Evolutionary conservation across 2,888 invertebrate species (phyloP).

Genomic region (Scrobipalpa atriplicella): DNA sequence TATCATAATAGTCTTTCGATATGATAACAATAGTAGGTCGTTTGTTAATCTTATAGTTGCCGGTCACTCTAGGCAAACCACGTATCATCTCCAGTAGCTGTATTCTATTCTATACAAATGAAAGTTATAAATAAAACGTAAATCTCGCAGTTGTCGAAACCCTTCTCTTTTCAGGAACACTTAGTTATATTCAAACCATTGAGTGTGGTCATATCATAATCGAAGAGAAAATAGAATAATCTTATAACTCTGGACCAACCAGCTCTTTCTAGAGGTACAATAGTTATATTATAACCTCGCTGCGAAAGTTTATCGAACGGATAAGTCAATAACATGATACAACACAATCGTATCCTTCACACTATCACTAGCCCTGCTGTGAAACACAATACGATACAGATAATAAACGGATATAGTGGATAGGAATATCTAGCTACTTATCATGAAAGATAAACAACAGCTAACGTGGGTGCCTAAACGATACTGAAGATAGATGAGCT

Average conservation of each 20-base stretch:
- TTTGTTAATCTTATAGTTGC: background rate
- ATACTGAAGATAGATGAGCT: background rate
- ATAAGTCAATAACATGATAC: constrained; percentile 25
- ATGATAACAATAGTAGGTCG: background rate
- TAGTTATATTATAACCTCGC: background rate
- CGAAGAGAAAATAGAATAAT: too few species aligned
- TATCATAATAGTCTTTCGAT: background rate
- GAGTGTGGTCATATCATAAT: too few species aligned
- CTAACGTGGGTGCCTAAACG: constrained; percentile 5
- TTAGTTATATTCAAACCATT: too few species aligned
- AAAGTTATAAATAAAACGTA: too few species aligned
- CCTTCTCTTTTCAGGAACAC: too few species aligned
- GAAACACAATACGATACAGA: background rate
- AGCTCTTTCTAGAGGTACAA: too few species aligned
- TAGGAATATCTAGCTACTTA: background rate
- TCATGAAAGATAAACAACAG: background rate
- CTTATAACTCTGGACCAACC: too few species aligned
- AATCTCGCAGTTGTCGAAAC: too few species aligned
- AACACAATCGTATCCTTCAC: constrained; percentile 27
- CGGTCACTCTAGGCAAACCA: too few species aligned
- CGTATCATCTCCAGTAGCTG: too few species aligned
- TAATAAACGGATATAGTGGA: constrained; percentile 2
- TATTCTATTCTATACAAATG: too few species aligned
- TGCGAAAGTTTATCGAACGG: constrained; percentile 24
- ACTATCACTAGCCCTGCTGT: constrained; percentile 10